phyloP scores from a whole-genome alignment of 2,113 vertebrate species.

The Cyphomyrus discorhynchus region DNA sequence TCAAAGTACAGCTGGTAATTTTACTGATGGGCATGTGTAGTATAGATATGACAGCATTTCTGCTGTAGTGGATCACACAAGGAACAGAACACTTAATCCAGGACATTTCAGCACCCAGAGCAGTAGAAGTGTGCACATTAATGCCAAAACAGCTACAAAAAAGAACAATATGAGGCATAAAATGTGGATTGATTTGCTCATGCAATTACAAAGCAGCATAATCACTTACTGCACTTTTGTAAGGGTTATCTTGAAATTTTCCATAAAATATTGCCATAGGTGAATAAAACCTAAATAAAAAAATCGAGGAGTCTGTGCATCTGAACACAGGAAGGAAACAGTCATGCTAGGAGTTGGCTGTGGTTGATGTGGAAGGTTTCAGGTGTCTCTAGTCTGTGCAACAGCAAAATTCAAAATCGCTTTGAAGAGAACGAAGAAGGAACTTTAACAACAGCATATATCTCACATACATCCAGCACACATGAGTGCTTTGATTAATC shows the following conservation, averaged over 20 bases:
- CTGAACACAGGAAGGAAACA: neutral
- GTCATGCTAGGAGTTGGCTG: neutral
- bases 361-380: too few relatives aligned
- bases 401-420: neutral
- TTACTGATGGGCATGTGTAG: neutral
- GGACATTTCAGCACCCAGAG: neutral
- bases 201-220: slow-evolving; percentile 3
- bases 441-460: neutral
- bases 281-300: neutral
- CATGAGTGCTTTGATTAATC: neutral
- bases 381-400: neutral
- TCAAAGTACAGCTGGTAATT: neutral
- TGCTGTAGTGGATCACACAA: neutral
- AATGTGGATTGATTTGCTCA: neutral
- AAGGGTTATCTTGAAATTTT: neutral
- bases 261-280: neutral
- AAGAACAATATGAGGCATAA: neutral
- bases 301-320: neutral
- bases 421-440: neutral
- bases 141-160: neutral
- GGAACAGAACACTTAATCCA: neutral
- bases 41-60: neutral
- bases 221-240: neutral
- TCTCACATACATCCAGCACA: neutral
- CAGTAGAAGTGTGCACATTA: neutral